Percentiles rank a stretch among this genome's conserved stretches.
Conservation (phyloP, 2,797 vertebrate species). For the Tiaroga cobitis region DNA sequence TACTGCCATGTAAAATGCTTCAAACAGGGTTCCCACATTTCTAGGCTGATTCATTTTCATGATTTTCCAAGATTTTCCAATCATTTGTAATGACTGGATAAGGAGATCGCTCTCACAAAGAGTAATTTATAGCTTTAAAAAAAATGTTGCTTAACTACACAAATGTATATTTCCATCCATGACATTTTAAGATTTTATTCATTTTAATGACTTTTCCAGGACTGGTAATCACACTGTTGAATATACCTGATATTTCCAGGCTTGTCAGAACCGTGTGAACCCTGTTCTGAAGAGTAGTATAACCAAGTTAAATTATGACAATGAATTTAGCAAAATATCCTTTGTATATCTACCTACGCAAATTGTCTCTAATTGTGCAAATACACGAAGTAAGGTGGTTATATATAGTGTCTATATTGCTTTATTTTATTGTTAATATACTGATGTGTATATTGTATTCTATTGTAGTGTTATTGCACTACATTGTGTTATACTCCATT, state of each 20-base stretch:
- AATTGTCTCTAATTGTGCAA: neutral
- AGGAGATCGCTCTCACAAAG: neutral
- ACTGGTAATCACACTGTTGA: neutral
- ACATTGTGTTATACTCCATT: neutral
- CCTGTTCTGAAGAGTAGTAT: neutral
- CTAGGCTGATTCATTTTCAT: neutral
- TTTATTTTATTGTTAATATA: neutral
- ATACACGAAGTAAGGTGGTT: neutral
- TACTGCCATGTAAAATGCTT: neutral
- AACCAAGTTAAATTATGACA: neutral
- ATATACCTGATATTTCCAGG: neutral
- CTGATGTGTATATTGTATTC: neutral
- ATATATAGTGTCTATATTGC: neutral
- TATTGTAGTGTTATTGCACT: neutral
- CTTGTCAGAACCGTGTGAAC: neutral
- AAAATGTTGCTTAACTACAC: neutral
- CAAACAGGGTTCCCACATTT: neutral
- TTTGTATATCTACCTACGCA: neutral
- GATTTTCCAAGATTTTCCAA: neutral
- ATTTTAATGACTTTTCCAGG: neutral
- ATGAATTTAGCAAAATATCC: neutral
- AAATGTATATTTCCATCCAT: neutral
- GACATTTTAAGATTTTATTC: neutral
- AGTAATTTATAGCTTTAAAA: neutral
- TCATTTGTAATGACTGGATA: neutral